A percentile compares a stretch with the other conserved stretches of the same genome.
Evolutionary conservation across 1,140 invertebrate species (phyloP).

Genomic region (Euglossa dilemma): DNA sequence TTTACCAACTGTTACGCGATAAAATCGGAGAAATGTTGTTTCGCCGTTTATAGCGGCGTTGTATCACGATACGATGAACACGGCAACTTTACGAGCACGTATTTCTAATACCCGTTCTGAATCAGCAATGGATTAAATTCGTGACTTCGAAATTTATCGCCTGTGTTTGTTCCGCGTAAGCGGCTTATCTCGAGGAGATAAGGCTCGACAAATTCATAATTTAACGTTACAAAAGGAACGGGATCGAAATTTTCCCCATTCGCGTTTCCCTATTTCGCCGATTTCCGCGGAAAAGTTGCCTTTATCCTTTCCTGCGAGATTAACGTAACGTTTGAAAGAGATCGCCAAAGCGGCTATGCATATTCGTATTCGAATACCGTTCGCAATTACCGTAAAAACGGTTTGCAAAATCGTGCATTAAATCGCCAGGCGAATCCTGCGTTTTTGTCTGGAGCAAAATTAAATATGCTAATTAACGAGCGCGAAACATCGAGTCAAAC

Average conservation of each 20-base stretch:
- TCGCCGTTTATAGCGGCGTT: not conserved
- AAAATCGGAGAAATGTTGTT: not conserved
- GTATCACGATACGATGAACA: constrained; percentile 4
- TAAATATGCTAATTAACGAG: not conserved
- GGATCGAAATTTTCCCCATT: not conserved
- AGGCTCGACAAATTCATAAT: constrained; percentile 10
- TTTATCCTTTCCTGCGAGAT: no score
- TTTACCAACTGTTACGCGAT: not conserved
- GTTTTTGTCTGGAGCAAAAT: not conserved
- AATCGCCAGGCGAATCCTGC: not conserved
- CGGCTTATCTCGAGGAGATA: constrained; percentile 10
- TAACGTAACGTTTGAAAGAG: not conserved
- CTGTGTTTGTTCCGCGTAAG: constrained; percentile 9
- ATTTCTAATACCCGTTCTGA: constrained; percentile 20
- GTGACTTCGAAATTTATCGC: constrained; percentile 14
- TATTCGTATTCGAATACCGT: not conserved
- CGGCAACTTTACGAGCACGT: not conserved
- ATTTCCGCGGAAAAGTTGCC: not conserved
- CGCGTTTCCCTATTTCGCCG: not conserved
- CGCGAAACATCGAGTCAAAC: not conserved
- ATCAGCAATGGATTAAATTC: constrained; percentile 35
- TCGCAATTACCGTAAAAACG: not conserved
- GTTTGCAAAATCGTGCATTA: not conserved
- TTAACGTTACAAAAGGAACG: not conserved
- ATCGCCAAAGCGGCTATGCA: not conserved